phyloP scores from a whole-genome alignment of 2,797 vertebrate species.

The Microhierax caerulescens region DNA sequence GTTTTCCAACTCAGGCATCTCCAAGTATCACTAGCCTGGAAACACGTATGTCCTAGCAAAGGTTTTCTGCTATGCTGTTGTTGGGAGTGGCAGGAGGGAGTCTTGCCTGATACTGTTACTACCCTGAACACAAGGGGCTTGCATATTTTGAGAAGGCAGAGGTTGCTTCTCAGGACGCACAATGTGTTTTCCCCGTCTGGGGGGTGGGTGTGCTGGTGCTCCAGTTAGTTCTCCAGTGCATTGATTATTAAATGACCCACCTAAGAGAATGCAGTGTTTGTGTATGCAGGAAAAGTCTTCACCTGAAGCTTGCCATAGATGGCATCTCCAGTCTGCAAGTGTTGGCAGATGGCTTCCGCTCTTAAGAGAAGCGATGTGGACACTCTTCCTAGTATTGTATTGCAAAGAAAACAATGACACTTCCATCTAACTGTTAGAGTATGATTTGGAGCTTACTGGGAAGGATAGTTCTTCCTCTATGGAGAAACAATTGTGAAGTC shows the following conservation, averaged over 20 bases:
- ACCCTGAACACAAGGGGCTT: neutral
- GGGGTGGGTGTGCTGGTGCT: neutral
- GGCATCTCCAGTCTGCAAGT: slow-evolving; percentile 22
- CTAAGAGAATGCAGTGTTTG: neutral
- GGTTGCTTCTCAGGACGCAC: neutral
- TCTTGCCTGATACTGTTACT: neutral
- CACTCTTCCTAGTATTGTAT: slow-evolving; percentile 68
- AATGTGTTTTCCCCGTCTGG: neutral
- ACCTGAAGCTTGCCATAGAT: slow-evolving; percentile 29
- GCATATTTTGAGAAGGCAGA: neutral
- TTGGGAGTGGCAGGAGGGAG: neutral
- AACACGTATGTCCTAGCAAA: neutral
- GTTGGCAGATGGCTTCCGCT: slow-evolving; percentile 62
- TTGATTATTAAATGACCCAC: neutral
- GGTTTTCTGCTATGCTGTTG: neutral
- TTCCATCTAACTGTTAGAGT: neutral
- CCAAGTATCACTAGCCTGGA: neutral
- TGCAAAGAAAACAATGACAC: slow-evolving; percentile 49
- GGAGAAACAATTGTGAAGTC: neutral
- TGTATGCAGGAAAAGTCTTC: slow-evolving; percentile 24
- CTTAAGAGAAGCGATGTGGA: slow-evolving; percentile 25
- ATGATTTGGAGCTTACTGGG: neutral
- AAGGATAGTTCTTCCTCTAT: slow-evolving; percentile 2
- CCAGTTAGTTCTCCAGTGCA: neutral
- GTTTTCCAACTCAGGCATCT: neutral